phyloP scores from a whole-genome alignment of 1,140 invertebrate genomes.

The Neodiprion lecontei region DNA sequence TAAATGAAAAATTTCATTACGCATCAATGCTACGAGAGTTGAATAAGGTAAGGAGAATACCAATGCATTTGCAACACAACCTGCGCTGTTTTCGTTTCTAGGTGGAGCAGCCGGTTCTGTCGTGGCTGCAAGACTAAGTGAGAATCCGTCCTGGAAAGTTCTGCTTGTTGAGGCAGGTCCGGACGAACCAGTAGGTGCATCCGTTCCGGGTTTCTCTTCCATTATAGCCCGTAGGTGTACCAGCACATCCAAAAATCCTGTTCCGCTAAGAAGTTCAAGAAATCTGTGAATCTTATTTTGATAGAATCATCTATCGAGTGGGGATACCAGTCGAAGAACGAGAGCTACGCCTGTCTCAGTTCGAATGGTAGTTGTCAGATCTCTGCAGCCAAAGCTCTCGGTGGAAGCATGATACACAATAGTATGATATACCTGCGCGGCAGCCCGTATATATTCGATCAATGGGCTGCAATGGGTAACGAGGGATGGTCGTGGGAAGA shows the following conservation, averaged over 20 bases:
- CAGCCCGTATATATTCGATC: constrained; percentile 66
- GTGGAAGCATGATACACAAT: constrained; percentile 68
- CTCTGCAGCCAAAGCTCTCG: constrained; percentile 59
- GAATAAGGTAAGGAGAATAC: too few species aligned
- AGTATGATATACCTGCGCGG: constrained; percentile 75
- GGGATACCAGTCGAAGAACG: constrained; percentile 87
- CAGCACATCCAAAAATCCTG: too few species aligned
- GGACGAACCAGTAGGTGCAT: constrained; percentile 50
- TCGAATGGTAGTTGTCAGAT: constrained; percentile 51
- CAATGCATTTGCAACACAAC: too few species aligned
- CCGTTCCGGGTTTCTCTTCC: constrained; percentile 44
- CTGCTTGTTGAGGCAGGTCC: constrained; percentile 68
- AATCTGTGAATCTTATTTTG: too few species aligned
- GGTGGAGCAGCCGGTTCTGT: constrained; percentile 56
- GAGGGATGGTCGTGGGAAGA: constrained; percentile 69
- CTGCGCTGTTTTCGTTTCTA: neutral
- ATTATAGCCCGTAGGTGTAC: constrained; percentile 37
- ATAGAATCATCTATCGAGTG: constrained; percentile 71
- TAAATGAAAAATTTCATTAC: too few species aligned
- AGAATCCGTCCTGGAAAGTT: constrained; percentile 51
- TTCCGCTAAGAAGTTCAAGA: too few species aligned
- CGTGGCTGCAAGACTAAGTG: constrained; percentile 56
- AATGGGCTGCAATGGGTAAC: constrained; percentile 64
- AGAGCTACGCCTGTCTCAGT: constrained; percentile 80
- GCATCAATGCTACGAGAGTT: too few species aligned